Conservation (phyloP, 2,797 vertebrate species). For the Harpagifer antarcticus region DNA sequence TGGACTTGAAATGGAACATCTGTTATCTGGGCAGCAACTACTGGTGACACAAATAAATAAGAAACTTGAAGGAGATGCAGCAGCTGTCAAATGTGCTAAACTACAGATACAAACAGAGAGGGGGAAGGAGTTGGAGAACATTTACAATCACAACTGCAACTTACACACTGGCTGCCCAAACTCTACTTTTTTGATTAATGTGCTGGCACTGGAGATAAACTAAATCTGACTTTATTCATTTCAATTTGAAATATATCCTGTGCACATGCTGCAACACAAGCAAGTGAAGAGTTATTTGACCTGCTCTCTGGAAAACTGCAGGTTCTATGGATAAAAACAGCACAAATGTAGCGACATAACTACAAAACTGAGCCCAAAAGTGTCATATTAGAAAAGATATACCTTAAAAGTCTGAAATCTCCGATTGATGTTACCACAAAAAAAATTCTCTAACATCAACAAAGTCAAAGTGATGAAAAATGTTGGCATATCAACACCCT, state of each 20-base stretch:
- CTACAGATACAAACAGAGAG: not conserved
- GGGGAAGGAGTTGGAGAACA: constrained; percentile 1
- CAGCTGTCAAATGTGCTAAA: constrained; percentile 53
- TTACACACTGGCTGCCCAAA: not conserved
- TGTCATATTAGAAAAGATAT: constrained; percentile 1
- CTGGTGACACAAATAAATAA: constrained; percentile 50
- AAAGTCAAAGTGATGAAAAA: too few species aligned
- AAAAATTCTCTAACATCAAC: too few species aligned
- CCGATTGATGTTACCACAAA: not conserved
- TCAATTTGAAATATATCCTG: too few species aligned
- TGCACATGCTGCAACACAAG: not conserved
- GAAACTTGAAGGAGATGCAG: constrained; percentile 38
- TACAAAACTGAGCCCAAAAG: not conserved
- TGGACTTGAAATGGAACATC: constrained; percentile 42
- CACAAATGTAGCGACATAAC: not conserved
- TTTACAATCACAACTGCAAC: constrained; percentile 17
- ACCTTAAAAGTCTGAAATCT: not conserved
- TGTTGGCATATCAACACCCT: too few species aligned
- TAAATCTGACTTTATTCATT: not conserved
- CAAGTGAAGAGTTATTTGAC: constrained; percentile 6
- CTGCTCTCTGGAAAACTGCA: constrained; percentile 13
- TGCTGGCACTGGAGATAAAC: not conserved
- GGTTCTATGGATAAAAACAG: constrained; percentile 5
- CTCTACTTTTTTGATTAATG: constrained; percentile 5
- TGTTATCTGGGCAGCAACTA: constrained; percentile 44